These are phyloP conservation scores for Cirrhinus mrigala DNA, from an alignment of 2,797 vertebrate species.

Conservation along the genomic window DNA sequence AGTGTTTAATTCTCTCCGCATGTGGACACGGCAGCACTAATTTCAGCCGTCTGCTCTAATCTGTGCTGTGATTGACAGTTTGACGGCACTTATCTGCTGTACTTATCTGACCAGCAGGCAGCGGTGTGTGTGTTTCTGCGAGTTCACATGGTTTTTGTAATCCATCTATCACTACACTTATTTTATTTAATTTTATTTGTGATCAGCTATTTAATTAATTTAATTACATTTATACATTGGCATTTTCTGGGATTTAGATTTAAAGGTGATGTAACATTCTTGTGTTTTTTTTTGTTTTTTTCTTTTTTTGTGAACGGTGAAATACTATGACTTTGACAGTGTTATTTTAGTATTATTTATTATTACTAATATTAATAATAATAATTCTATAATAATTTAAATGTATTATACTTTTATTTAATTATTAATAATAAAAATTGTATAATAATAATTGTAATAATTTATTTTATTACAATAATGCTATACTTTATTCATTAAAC, in stretches of 20 bases:
- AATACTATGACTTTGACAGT: not conserved
- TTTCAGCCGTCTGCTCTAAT: constrained; percentile 1
- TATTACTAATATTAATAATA: not conserved
- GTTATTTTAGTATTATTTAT: not conserved
- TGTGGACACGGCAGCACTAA: not conserved
- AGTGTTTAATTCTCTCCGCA: constrained; percentile 33
- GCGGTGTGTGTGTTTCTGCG: too few species aligned
- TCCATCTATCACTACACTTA: not conserved
- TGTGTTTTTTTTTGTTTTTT: too few species aligned
- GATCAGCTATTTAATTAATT: too few species aligned
- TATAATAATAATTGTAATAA: too few species aligned
- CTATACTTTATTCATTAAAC: not conserved
- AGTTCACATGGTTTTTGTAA: not conserved
- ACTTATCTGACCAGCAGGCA: constrained; percentile 18
- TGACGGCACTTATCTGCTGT: not conserved
- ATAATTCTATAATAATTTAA: too few species aligned
- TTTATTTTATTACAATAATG: not conserved
- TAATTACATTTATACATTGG: not conserved
- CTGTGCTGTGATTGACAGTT: constrained; percentile 30
- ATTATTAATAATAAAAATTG: too few species aligned
- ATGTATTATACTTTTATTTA: too few species aligned
- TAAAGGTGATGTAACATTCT: too few species aligned
- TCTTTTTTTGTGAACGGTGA: not conserved
- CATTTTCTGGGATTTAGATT: not conserved
- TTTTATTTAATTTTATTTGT: not conserved